Conservation (phyloP, 2,113 vertebrate genomes). For the Cynoglossus semilaevis region DNA sequence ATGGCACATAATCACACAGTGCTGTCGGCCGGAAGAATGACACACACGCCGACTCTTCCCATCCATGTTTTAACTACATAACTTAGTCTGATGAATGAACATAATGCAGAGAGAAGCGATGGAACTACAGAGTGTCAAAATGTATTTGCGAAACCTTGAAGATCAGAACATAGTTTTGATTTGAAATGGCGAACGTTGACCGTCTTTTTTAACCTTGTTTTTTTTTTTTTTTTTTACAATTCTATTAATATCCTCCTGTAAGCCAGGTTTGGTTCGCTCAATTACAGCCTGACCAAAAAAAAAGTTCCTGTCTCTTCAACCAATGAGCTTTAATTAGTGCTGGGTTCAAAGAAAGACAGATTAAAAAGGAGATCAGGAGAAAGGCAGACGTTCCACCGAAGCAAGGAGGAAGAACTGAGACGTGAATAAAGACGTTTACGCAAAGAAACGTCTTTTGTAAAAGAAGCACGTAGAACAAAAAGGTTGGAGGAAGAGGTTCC, state of each 20-base stretch:
- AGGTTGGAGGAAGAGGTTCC: not conserved
- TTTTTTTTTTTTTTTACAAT: too few relatives aligned
- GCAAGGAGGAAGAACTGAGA: not conserved
- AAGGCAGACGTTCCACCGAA: not conserved
- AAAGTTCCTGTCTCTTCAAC: slow-evolving; percentile 23
- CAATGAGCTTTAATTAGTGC: slow-evolving; percentile 40
- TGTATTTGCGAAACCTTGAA: slow-evolving; percentile 11
- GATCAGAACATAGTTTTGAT: slow-evolving; percentile 32
- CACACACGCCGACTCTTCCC: slow-evolving; percentile 13
- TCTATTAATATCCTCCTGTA: slow-evolving; percentile 50
- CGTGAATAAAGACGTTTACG: not conserved
- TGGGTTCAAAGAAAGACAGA: slow-evolving; percentile 20
- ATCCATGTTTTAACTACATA: not conserved
- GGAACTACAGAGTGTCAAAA: slow-evolving; percentile 15
- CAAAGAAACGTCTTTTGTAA: not conserved
- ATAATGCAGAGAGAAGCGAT: slow-evolving; percentile 15
- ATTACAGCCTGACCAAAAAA: slow-evolving; percentile 51
- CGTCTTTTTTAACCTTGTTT: slow-evolving; percentile 43
- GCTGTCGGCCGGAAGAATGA: not conserved
- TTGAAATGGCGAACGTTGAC: slow-evolving; percentile 37
- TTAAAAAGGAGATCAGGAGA: slow-evolving; percentile 6
- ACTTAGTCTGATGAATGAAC: slow-evolving; percentile 18
- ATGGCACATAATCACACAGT: not conserved
- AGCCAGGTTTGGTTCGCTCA: slow-evolving; percentile 52
- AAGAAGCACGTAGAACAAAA: not conserved